Base-by-base conservation (phyloP, 1,140 invertebrate species). In the Bradynema listronoti region DNA sequence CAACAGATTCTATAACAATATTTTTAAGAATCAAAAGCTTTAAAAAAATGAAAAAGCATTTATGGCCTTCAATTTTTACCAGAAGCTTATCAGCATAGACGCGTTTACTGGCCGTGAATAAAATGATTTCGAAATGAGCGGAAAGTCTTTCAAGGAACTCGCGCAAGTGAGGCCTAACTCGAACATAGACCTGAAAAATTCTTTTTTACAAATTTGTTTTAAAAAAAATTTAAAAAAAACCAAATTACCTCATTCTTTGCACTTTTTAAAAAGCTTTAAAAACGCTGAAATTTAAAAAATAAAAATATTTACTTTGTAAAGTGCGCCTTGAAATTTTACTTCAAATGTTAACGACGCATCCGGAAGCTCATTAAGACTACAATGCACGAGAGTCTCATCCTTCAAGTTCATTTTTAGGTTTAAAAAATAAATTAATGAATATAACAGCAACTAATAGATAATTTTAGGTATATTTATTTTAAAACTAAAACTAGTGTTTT, bases 301-400 rank as follows among this genome's bases (percentile, higher is more conserved):
- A 16, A 27, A 32, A 19, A 2, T 33, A 27, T 14, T n/a, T 36
- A 83, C 82, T 69, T 87, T 86, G 78, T 91, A 91, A 33, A 86
- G 85, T 53, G 86, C 85, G 72, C 91, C 88, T 81, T 94, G 90
- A 80, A 94, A 94, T 34, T 83, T 56, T 24, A 96, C 91, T 9
- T 90, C 90, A 81, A 96, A 94, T 66, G 87, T 86, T 79, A 95
- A 90, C 56, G 87, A 87, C 0, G 91, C 90, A 80, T 93, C 90
- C 0, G 88, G 85, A 46, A 95, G 79, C 81, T 93, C 88, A 73
- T 89, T 88, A 9, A 95, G 82, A 75, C 89, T 91, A 79, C 91
- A 96, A 78, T 96, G 91, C 1, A 95, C 91, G 58, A 96, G 78
- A 0, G 91, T 96, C 82, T 96, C 91, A 81, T 95, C 91, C 86